A percentile compares a stretch with the other conserved stretches of the same genome.
These are phyloP conservation scores for Pyrgus malvae DNA, from an alignment of 2,888 invertebrate species.

Conservation along the genomic window DNA sequence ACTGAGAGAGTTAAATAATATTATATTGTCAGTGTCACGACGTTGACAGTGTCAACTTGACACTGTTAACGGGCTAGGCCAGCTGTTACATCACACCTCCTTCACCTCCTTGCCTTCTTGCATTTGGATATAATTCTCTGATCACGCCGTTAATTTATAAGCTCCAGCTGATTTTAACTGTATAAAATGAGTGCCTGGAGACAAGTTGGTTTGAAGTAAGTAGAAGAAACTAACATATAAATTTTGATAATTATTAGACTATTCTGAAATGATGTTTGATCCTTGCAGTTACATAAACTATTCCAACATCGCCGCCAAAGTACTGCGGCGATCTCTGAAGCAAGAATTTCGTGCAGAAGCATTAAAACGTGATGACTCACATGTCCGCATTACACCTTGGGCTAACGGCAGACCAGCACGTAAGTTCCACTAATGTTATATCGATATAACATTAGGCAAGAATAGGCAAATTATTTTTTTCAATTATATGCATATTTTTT, in stretches of 20 bases:
- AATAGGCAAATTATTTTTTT: too few relatives aligned
- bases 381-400: constrained; percentile 94
- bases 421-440: too few relatives aligned
- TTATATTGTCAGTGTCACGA: too few relatives aligned
- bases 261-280: neutral
- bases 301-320: constrained; percentile 94
- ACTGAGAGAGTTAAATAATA: too few relatives aligned
- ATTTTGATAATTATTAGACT: neutral
- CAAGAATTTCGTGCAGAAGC: constrained; percentile 88
- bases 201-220: constrained; percentile 92
- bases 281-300: constrained; percentile 95
- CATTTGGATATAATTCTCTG: constrained; percentile 27
- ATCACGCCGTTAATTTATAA: constrained; percentile 31
- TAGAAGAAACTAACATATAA: neutral
- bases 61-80: neutral
- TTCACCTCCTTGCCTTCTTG: neutral
- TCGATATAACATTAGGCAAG: too few relatives aligned
- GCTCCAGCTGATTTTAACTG: constrained; percentile 28
- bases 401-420: constrained; percentile 92
- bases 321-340: constrained; percentile 91
- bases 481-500: too few relatives aligned
- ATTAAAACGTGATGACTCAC: constrained; percentile 86
- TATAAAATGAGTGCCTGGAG: constrained; percentile 90
- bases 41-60: too few relatives aligned
- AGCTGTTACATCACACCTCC: constrained; percentile 48